Percentiles rank a stretch among this genome's conserved stretches.
These are phyloP conservation scores for Dasyurus viverrinus DNA, from an alignment of 2,113 vertebrate species.

Conservation along the genomic window DNA sequence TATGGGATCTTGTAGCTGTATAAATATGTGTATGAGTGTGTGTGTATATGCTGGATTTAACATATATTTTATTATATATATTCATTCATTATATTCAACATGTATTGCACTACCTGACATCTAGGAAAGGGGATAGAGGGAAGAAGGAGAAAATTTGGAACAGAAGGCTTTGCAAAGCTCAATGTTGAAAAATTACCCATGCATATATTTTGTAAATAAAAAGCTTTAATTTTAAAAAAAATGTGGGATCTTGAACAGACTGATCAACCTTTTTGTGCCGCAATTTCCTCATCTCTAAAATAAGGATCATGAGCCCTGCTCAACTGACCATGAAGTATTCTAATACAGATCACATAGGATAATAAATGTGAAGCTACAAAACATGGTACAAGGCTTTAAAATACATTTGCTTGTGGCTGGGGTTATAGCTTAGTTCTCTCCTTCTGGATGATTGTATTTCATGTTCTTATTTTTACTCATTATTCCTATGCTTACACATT, in stretches of 20 bases:
- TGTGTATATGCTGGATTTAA: no score
- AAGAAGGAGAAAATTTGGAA: no score
- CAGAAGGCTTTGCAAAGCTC: no score
- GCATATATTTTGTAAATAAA: no score
- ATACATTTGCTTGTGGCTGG: neutral
- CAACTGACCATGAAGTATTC: neutral
- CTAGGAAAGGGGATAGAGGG: no score
- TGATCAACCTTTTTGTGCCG: neutral
- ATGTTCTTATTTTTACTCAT: neutral
- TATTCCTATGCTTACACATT: neutral
- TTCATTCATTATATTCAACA: no score
- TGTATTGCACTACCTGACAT: no score
- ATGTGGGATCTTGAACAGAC: neutral
- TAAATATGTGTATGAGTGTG: no score
- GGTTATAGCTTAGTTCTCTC: neutral
- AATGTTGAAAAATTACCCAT: no score
- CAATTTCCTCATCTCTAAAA: neutral
- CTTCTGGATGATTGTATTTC: neutral
- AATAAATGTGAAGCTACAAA: neutral
- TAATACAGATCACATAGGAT: neutral
- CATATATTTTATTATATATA: no score
- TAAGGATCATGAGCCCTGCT: neutral
- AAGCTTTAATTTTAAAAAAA: no score
- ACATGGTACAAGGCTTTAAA: neutral
- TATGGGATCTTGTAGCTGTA: neutral